phyloP scores from a whole-genome alignment of 2,888 invertebrate species.

The Noctua comes region DNA sequence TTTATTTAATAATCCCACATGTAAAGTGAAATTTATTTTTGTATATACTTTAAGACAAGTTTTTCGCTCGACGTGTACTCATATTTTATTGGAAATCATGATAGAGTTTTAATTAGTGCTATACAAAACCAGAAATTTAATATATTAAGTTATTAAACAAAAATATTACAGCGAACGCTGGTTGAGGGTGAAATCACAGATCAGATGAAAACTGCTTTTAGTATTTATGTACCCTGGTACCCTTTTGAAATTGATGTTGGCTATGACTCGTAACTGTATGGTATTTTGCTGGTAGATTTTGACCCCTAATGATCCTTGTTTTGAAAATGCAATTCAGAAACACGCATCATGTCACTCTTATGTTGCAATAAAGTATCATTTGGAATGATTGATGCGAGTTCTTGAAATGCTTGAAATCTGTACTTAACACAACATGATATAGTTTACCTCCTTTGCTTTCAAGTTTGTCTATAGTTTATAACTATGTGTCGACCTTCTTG shows the following conservation, averaged over 20 bases:
- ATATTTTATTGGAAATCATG: constrained; percentile 63
- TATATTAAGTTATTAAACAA: constrained; percentile 67
- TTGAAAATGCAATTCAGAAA: not conserved
- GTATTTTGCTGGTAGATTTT: constrained; percentile 28
- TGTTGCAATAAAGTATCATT: not conserved
- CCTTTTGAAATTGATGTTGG: not conserved
- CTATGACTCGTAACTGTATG: constrained; percentile 22
- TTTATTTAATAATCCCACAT: constrained; percentile 38
- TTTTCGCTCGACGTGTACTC: constrained; percentile 54
- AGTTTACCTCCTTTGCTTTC: constrained; percentile 19
- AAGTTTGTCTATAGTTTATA: constrained; percentile 4
- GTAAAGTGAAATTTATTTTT: constrained; percentile 55
- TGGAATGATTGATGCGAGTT: not conserved
- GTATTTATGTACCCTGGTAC: constrained; percentile 10
- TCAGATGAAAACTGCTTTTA: constrained; percentile 38
- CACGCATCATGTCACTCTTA: not conserved
- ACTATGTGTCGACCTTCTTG: constrained; percentile 20
- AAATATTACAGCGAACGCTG: constrained; percentile 72
- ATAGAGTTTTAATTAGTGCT: constrained; percentile 63
- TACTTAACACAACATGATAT: not conserved
- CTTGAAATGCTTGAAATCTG: not conserved
- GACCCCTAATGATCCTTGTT: not conserved
- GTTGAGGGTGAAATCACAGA: constrained; percentile 61
- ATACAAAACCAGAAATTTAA: constrained; percentile 55
- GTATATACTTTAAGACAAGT: constrained; percentile 59